Evolutionary conservation across 2,888 invertebrate species (phyloP).

Genomic region (Nephrotoma guestfalica): DNA sequence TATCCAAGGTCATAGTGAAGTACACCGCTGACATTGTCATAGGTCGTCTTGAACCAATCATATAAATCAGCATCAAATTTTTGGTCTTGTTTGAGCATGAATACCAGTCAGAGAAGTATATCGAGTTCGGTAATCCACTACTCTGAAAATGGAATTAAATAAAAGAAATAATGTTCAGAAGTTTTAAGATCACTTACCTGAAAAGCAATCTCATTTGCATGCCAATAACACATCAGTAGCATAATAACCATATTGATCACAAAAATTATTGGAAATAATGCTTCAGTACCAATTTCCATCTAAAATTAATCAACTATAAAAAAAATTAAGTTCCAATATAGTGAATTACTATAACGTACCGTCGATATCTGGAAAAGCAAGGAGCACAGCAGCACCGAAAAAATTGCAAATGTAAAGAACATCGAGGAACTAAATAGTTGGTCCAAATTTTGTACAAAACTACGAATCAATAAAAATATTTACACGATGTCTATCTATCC

Average conservation of each 20-base stretch:
- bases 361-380: slow-evolving; percentile 6
- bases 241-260: slow-evolving; percentile 6
- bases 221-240: slow-evolving; percentile 9
- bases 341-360: not conserved
- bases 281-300: not conserved
- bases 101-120: slow-evolving; percentile 6
- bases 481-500: not conserved
- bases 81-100: not conserved
- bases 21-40: not conserved
- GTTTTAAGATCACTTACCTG: not conserved
- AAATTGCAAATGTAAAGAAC: slow-evolving; percentile 7
- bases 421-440: slow-evolving; percentile 4
- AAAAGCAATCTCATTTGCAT: slow-evolving; percentile 7
- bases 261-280: not conserved
- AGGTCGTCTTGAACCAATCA: not conserved
- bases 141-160: not conserved
- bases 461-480: not conserved
- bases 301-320: not conserved
- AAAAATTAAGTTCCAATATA: not conserved
- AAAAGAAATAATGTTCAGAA: no score
- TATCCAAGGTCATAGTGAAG: not conserved
- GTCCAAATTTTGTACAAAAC: not conserved
- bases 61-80: slow-evolving; percentile 2
- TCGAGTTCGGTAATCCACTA: slow-evolving; percentile 1
- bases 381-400: slow-evolving; percentile 8